These are phyloP conservation scores for Paramisgurnus dabryanus DNA, from an alignment of 2,113 vertebrate species.

Conservation along the genomic window DNA sequence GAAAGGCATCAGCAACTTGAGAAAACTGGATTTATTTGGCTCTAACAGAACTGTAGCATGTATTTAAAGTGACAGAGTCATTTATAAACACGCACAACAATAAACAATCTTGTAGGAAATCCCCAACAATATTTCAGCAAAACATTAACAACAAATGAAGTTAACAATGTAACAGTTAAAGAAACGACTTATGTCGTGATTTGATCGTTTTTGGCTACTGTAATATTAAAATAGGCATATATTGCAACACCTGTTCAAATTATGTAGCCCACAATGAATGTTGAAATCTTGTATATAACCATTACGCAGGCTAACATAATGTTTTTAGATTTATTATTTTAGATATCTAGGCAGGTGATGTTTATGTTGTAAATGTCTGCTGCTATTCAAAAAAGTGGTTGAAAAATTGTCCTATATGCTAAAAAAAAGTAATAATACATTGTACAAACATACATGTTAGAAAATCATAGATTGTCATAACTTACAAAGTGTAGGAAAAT, in stretches of 20 bases:
- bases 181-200: background rate
- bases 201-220: too few relatives aligned
- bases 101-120: constrained; percentile 28
- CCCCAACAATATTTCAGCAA: constrained; percentile 4
- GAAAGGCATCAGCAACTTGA: constrained; percentile 15
- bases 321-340: too few relatives aligned
- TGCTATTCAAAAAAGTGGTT: background rate
- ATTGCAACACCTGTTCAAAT: too few relatives aligned
- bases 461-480: constrained; percentile 17
- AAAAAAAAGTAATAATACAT: background rate
- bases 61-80: constrained; percentile 62
- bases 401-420: background rate
- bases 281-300: too few relatives aligned
- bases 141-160: constrained; percentile 24
- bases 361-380: too few relatives aligned
- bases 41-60: constrained; percentile 72
- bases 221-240: too few relatives aligned
- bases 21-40: constrained; percentile 77
- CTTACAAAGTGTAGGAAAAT: constrained; percentile 37
- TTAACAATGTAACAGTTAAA: background rate
- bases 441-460: background rate
- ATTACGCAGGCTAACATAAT: too few relatives aligned
- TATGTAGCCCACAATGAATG: too few relatives aligned
- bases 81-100: constrained; percentile 61
- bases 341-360: too few relatives aligned